These are phyloP conservation scores for Tetheella fluctuosa DNA, from an alignment of 2,888 invertebrate species.

Conservation along the genomic window DNA sequence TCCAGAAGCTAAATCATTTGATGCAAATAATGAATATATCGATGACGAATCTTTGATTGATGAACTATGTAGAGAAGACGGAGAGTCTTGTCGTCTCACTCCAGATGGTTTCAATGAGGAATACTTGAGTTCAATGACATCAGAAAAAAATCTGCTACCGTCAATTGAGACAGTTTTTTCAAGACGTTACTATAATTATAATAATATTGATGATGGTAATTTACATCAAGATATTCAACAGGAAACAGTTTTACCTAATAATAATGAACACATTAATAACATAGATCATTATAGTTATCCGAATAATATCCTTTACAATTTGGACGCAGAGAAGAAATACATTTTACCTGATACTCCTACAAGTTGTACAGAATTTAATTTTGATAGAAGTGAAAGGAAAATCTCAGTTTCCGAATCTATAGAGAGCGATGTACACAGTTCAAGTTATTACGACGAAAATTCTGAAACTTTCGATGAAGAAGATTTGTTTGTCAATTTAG, in stretches of 20 bases:
- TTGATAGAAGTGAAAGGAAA: slow-evolving; percentile 67
- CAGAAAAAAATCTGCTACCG: slow-evolving; percentile 67
- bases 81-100: slow-evolving; percentile 63
- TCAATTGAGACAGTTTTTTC: slow-evolving; percentile 78
- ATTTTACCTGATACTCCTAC: slow-evolving; percentile 74
- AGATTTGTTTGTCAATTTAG: slow-evolving; percentile 75
- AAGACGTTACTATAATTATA: slow-evolving; percentile 67
- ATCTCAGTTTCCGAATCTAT: slow-evolving; percentile 73
- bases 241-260: slow-evolving; percentile 38
- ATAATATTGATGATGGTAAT: slow-evolving; percentile 44
- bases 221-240: slow-evolving; percentile 40
- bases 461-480: slow-evolving; percentile 77
- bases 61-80: slow-evolving; percentile 76
- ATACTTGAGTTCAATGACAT: slow-evolving; percentile 53
- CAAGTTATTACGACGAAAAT: slow-evolving; percentile 73
- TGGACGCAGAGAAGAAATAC: slow-evolving; percentile 67
- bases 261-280: slow-evolving; percentile 50
- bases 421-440: slow-evolving; percentile 75
- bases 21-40: slow-evolving; percentile 70
- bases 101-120: slow-evolving; percentile 71
- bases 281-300: slow-evolving; percentile 79
- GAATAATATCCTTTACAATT: slow-evolving; percentile 72
- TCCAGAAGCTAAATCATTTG: slow-evolving; percentile 47
- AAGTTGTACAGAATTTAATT: slow-evolving; percentile 73
- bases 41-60: slow-evolving; percentile 79